Base-by-base conservation (phyloP, 1,140 invertebrate genomes). In the Drosophila ficusphila region DNA sequence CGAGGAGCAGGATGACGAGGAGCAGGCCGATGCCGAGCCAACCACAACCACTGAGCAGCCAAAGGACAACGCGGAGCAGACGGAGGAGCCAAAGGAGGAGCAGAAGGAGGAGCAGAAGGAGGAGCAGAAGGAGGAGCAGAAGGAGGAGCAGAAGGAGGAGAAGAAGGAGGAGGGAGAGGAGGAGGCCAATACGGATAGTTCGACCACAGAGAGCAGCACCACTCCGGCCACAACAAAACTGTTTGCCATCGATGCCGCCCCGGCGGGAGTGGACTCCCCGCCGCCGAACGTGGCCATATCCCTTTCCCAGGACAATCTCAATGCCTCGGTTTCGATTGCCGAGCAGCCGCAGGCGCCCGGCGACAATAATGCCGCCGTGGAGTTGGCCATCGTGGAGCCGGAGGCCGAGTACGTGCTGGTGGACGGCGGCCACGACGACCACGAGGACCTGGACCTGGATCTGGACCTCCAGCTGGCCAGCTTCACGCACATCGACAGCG, bases 401-500 rank as follows among this genome's bases (percentile, higher is more conserved):
- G 89, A 90, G 73, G 70, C 79, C 4, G 89, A 90, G 33, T 90
- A 90, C 53, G 83, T 90, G 62, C 62, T 90, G 36, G 47, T 90
- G 16, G 75, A 90, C 39, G 33, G 60, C 18, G 7, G 72, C 52
- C 82, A 81, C 27, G 72, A 88, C 27, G 76, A 73, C 19, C n/a
- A n/a, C n/a, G n/a, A n/a, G n/a, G n/a, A n/a, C n/a, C n/a, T n/a
- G n/a, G n/a, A n/a, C n/a, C n/a, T n/a, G n/a, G n/a, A n/a, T n/a
- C 46, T 86, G 33, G 70, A 73, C 44, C 36, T 74, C 25, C 78
- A 90, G 42, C 60, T 90, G 42, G 89, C 77, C 44, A 86, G 74
- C 53, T 90, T 89, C 52, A 86, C 89, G 56, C 83, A 90, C 64
- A 78, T 86, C 42, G 89, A 76, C 48, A 90, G 89, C 60, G 89